Percentiles rank a stretch among this genome's conserved stretches.
Conservation (phyloP, 2,797 vertebrate genomes). For the Cuniculus paca region DNA sequence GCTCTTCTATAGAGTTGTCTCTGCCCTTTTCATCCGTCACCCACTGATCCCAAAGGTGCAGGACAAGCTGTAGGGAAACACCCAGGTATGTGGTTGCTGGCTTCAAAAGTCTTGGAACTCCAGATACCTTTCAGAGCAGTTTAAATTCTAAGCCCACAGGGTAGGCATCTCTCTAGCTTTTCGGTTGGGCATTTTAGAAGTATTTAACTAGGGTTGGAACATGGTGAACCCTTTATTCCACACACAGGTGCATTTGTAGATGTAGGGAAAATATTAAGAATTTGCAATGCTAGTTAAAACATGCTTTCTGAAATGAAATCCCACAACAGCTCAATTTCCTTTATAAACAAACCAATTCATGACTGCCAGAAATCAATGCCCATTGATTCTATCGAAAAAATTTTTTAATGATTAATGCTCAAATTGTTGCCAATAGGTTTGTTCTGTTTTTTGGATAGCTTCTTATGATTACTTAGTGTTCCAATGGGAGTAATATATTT, state of each 20-base stretch:
- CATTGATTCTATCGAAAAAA: conserved; percentile 57
- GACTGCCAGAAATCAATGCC: conserved; percentile 81
- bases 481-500: conserved; percentile 21
- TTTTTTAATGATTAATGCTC: conserved; percentile 77
- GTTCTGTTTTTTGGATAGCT: conserved; percentile 76
- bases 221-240: not conserved
- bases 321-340: conserved; percentile 27
- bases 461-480: conserved; percentile 74
- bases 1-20: not conserved
- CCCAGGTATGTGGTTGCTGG: not conserved
- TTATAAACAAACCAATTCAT: conserved; percentile 65
- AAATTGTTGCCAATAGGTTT: conserved; percentile 70
- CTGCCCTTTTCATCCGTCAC: not conserved
- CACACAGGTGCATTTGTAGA: not conserved
- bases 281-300: conserved; percentile 32
- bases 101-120: not conserved
- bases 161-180: not conserved
- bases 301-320: conserved; percentile 41
- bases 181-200: not conserved
- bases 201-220: not conserved
- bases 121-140: not conserved
- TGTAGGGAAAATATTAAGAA: not conserved
- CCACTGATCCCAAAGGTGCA: not conserved
- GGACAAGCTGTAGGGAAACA: not conserved
- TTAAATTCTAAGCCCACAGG: not conserved